phyloP scores from a whole-genome alignment of 2,888 invertebrate species.

The Cryptocheilus praepositus region DNA sequence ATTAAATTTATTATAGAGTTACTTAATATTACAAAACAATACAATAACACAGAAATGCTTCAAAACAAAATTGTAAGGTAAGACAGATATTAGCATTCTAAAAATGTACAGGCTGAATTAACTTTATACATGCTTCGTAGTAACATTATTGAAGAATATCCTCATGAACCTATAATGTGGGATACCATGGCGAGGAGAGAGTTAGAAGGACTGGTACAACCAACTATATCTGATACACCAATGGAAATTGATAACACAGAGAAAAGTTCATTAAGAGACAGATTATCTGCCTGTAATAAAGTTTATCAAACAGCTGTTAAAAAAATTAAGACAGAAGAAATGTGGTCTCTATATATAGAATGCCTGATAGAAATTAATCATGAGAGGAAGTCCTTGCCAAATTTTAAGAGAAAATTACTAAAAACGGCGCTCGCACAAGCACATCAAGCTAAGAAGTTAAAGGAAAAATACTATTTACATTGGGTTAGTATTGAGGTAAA shows the following conservation, averaged over 20 bases:
- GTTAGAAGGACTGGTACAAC: conserved; percentile 74
- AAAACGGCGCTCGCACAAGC: conserved; percentile 76
- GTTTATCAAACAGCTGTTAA: conserved; percentile 77
- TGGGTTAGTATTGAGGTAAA: conserved; percentile 67
- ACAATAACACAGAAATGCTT: conserved; percentile 78
- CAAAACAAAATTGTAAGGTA: conserved; percentile 77
- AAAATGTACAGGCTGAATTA: neutral
- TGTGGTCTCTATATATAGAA: conserved; percentile 79
- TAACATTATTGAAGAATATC: conserved; percentile 76
- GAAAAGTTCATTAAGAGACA: conserved; percentile 69
- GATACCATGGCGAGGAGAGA: conserved; percentile 79
- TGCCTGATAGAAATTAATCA: conserved; percentile 77
- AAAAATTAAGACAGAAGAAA: conserved; percentile 75
- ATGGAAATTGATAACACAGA: conserved; percentile 59
- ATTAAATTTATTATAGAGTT: conserved; percentile 79
- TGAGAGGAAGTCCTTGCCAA: conserved; percentile 74
- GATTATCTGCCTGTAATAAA: conserved; percentile 75
- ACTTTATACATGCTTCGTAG: conserved; percentile 48
- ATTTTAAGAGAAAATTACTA: conserved; percentile 76
- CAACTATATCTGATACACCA: conserved; percentile 45
- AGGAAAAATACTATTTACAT: conserved; percentile 76
- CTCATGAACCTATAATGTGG: conserved; percentile 78
- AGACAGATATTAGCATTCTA: neutral
- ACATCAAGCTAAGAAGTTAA: conserved; percentile 75
- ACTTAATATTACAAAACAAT: conserved; percentile 78